A percentile compares a stretch with the other conserved stretches of the same genome.
These are phyloP conservation scores for Drosophila subpulchrella DNA, from an alignment of 1,140 invertebrate genomes.

Conservation along the genomic window DNA sequence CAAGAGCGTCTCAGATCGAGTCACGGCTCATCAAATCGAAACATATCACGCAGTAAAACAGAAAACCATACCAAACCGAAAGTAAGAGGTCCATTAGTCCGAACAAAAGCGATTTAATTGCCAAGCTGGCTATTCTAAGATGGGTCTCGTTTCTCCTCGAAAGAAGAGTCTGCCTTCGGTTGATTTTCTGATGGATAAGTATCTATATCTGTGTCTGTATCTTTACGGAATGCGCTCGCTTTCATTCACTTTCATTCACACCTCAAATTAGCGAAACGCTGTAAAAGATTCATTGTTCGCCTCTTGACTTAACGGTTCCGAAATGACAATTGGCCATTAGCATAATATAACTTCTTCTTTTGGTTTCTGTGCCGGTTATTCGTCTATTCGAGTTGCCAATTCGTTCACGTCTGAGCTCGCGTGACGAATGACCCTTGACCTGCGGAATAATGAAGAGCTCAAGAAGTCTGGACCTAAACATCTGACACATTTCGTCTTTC, in stretches of 20 bases:
- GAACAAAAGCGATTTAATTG: conserved; percentile 79
- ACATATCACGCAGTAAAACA: conserved; percentile 10
- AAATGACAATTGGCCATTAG: conserved; percentile 59
- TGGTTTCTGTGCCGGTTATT: not conserved
- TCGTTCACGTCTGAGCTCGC: conserved; percentile 31
- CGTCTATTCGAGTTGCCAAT: conserved; percentile 28
- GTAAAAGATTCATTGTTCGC: conserved; percentile 58
- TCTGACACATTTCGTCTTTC: conserved; percentile 48
- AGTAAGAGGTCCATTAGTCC: conserved; percentile 76
- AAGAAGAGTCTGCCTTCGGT: conserved; percentile 5
- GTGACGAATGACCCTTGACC: conserved; percentile 51
- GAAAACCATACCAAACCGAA: conserved; percentile 34
- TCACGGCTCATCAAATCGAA: conserved; percentile 51
- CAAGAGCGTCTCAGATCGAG: conserved; percentile 43
- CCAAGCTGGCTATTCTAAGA: conserved; percentile 53
- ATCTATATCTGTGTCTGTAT: conserved; percentile 28
- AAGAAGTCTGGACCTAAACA: conserved; percentile 42
- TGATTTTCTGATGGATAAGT: conserved; percentile 52
- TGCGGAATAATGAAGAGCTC: conserved; percentile 32
- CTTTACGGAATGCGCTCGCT: conserved; percentile 39
- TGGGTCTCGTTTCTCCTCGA: conserved; percentile 40
- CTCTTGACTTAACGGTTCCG: conserved; percentile 44
- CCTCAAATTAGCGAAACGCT: conserved; percentile 62
- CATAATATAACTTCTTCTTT: conserved; percentile 37
- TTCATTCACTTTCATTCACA: conserved; percentile 77